Evolutionary conservation across 2,888 invertebrate genomes (phyloP).

Genomic region (Heliconius ismenius): DNA sequence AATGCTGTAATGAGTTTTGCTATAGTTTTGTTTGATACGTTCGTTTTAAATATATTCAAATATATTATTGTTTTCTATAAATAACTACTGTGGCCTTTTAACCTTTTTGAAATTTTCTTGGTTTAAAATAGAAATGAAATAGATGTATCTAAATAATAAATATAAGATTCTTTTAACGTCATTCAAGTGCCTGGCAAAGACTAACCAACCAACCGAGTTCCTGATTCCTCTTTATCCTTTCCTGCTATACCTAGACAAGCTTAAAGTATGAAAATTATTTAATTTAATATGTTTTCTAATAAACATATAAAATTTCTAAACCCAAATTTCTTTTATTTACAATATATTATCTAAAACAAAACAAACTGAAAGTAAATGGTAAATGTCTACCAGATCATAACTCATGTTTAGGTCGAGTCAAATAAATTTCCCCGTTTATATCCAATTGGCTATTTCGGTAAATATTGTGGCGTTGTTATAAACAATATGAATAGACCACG

Average conservation of each 20-base stretch:
- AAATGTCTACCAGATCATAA: conserved; percentile 31
- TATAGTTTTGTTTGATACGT: conserved; percentile 24
- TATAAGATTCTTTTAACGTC: too few relatives aligned
- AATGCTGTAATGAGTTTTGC: conserved; percentile 38
- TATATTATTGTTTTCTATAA: neutral
- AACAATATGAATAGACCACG: conserved; percentile 43
- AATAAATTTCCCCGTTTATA: conserved; percentile 42
- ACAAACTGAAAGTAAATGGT: conserved; percentile 21
- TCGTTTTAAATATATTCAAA: conserved; percentile 13
- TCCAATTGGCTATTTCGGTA: conserved; percentile 39
- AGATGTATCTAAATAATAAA: too few relatives aligned
- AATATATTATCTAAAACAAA: neutral
- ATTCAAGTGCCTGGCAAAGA: too few relatives aligned
- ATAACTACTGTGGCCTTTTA: neutral
- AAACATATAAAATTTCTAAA: neutral
- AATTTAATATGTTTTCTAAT: neutral
- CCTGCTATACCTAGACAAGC: too few relatives aligned
- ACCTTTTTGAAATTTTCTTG: too few relatives aligned
- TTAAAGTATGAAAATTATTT: too few relatives aligned
- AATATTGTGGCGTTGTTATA: conserved; percentile 36
- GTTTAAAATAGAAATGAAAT: too few relatives aligned
- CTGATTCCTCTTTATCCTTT: too few relatives aligned
- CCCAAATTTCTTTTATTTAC: neutral
- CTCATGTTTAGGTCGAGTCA: conserved; percentile 37
- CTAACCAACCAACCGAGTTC: too few relatives aligned